Conservation (phyloP, 2,888 invertebrate species). For the Sminthurinus aureus region DNA sequence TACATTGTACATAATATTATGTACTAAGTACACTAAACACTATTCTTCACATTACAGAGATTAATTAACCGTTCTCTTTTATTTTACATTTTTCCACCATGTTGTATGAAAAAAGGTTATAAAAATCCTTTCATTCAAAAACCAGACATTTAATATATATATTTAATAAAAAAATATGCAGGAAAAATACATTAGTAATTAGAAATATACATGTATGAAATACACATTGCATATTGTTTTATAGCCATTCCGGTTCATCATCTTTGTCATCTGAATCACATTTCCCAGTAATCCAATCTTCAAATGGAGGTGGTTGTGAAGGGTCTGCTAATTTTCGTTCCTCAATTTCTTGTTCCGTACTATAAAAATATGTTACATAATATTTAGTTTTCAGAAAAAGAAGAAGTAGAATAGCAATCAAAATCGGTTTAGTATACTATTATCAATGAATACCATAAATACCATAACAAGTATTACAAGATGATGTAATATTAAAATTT, state of each 20-base stretch:
- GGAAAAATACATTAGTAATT: too few relatives aligned
- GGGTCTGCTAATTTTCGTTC: slow-evolving; percentile 25
- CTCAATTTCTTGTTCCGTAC: slow-evolving; percentile 29
- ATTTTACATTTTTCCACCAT: too few relatives aligned
- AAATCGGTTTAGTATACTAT: neutral
- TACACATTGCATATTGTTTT: neutral
- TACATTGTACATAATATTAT: too few relatives aligned
- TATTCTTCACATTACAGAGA: too few relatives aligned
- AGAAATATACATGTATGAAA: too few relatives aligned
- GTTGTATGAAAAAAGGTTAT: too few relatives aligned
- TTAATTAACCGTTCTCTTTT: too few relatives aligned
- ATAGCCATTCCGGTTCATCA: slow-evolving; percentile 4
- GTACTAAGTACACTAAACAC: too few relatives aligned
- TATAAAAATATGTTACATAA: slow-evolving; percentile 16
- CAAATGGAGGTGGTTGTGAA: slow-evolving; percentile 9
- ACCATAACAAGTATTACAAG: neutral
- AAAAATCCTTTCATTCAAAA: too few relatives aligned
- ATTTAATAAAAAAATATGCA: too few relatives aligned
- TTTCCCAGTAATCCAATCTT: slow-evolving; percentile 26
- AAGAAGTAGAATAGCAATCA: neutral
- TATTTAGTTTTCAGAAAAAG: too few relatives aligned
- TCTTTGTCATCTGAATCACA: slow-evolving; percentile 1
- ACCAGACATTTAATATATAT: too few relatives aligned
- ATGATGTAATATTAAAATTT: neutral
- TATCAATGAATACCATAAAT: neutral